A percentile compares a stretch with the other conserved stretches of the same genome.
Conservation (phyloP, 2,888 invertebrate genomes). For the Antheraea assamensis region DNA sequence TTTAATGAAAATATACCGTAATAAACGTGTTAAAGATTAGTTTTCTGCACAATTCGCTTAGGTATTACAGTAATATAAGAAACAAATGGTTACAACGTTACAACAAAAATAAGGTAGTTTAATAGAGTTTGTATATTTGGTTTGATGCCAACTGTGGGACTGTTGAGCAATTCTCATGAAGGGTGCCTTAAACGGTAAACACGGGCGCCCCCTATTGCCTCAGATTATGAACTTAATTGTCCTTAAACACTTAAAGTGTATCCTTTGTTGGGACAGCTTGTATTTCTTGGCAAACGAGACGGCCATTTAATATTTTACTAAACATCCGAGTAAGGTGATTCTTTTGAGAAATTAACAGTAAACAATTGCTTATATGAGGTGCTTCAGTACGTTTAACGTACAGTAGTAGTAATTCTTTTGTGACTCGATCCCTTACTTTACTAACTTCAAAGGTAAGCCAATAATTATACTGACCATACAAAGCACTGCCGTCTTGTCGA, state of each 20-base stretch:
- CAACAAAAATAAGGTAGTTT: slow-evolving; percentile 11
- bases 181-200: slow-evolving; percentile 16
- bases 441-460: no score
- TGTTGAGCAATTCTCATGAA: slow-evolving; percentile 7
- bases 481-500: no score
- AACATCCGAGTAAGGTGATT: no score
- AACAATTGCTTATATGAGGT: no score
- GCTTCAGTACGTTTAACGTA: no score
- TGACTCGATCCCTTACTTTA: no score
- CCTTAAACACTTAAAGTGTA: slow-evolving; percentile 5
- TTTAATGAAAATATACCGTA: not conserved
- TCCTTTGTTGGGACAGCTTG: not conserved
- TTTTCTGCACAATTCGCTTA: not conserved
- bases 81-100: slow-evolving; percentile 1
- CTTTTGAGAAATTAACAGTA: no score
- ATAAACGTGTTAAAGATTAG: slow-evolving; percentile 1
- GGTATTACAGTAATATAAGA: not conserved
- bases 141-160: slow-evolving; percentile 7
- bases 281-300: slow-evolving; percentile 8
- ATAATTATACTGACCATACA: no score
- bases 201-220: slow-evolving; percentile 7
- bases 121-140: slow-evolving; percentile 8
- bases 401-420: no score
- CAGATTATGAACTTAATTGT: slow-evolving; percentile 13
- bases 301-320: not conserved